A percentile compares a stretch with the other conserved stretches of the same genome.
Evolutionary conservation across 1,140 invertebrate genomes (phyloP).

Genomic region (Drosophila varians): DNA sequence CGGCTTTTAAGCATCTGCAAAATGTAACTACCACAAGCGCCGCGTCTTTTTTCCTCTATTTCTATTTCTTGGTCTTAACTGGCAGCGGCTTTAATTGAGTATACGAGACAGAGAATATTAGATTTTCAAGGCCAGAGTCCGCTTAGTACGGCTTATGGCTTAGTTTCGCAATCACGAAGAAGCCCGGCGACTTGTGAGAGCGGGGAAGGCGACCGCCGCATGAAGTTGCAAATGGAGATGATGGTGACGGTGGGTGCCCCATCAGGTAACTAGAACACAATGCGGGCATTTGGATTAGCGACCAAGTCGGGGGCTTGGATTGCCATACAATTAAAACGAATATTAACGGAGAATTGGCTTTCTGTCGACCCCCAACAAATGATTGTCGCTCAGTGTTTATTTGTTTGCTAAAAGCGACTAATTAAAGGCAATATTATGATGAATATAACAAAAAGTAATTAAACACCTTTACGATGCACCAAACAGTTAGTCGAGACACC

Average conservation of each 20-base stretch:
- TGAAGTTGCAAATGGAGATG: constrained; percentile 10
- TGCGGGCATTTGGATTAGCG: constrained; percentile 19
- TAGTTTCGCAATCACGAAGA: constrained; percentile 36
- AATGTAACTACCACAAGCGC: constrained; percentile 53
- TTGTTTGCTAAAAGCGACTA: constrained; percentile 45
- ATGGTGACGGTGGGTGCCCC: constrained; percentile 37
- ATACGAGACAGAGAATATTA: constrained; percentile 53
- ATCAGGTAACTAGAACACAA: constrained; percentile 45
- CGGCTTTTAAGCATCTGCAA: constrained; percentile 56
- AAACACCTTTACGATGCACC: constrained; percentile 55
- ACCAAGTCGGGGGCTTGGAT: constrained; percentile 7
- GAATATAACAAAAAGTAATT: constrained; percentile 50
- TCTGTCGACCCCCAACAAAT: background rate
- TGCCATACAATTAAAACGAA: background rate
- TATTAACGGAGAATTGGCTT: too few species aligned
- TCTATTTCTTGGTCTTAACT: constrained; percentile 2
- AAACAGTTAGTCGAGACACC: constrained; percentile 38
- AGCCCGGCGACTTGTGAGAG: constrained; percentile 4
- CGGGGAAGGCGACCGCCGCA: background rate
- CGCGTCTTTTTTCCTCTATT: constrained; percentile 12
- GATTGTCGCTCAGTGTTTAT: constrained; percentile 23
- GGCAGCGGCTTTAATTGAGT: constrained; percentile 45
- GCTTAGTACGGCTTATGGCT: constrained; percentile 40
- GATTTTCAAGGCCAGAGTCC: constrained; percentile 56
- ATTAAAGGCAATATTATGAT: constrained; percentile 47